Base-by-base conservation (phyloP, 2,888 invertebrate species). In the Synanthedon myopaeformis region DNA sequence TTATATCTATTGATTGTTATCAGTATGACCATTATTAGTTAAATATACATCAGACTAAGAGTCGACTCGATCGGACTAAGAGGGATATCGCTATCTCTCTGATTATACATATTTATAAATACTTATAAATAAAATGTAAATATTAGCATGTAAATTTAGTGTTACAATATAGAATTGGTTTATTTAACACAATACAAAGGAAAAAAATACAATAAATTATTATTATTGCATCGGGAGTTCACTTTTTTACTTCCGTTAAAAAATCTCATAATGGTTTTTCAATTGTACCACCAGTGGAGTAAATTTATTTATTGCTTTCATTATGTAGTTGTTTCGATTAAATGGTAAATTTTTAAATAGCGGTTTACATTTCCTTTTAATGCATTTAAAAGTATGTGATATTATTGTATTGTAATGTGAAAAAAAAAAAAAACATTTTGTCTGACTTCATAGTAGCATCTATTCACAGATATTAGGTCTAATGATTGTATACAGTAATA, bases 71-170 rank as follows among this genome's bases (percentile, higher is more conserved):
- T 77, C 80, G 81, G 74, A 75, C 78, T 73, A 79, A 82, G 81
- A 78, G 76, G 67, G 83, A 85, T 83, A 82, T 82, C 82, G 74
- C 82, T 85, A 82, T 85, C 81, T 72, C 80, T 79, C 84, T 84
- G 80, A 83, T 81, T 85, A 87, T 87, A 85, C 84, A 86, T 87
- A 87, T 87, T 86, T 87, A 87, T 86, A 86, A 82, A 86, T 83
- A 87, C 79, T 77, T 85, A 85, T 85, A 85, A 86, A 86, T 85
- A 86, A 82, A 84, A 68, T 86, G 86, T 86, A 87, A 84, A 87
- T 88, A 88, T 73, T 88, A 88, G 86, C 62, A 62, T 79, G 78
- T 86, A 86, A 85, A 79, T 79, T 35, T 86, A 85, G 86, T 78
- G 76, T 82, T 85, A 84, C 85, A 83, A 76, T 83, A 86, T 85